Evolutionary conservation across 2,888 invertebrate genomes (phyloP).

Genomic region (Drosophila macrospina): DNA sequence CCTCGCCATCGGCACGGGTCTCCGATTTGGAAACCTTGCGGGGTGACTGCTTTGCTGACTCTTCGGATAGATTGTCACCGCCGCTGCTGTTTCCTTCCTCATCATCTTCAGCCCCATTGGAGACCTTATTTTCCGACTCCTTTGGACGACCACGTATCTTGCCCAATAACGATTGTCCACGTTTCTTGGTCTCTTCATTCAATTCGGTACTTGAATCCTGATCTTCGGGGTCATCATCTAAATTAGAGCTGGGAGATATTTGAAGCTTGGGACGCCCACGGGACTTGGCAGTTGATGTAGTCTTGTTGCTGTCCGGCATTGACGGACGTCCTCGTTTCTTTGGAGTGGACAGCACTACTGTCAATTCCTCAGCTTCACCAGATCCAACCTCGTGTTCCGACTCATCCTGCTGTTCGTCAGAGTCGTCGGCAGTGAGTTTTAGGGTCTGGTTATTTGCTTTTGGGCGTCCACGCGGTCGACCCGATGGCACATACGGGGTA

Average conservation of each 20-base stretch:
- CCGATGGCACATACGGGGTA: slow-evolving; percentile 61
- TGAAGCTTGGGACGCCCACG: slow-evolving; percentile 50
- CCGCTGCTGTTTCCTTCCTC: slow-evolving; percentile 17
- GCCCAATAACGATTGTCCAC: slow-evolving; percentile 30
- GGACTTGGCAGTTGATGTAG: slow-evolving; percentile 28
- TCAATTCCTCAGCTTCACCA: slow-evolving; percentile 13
- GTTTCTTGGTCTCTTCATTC: slow-evolving; percentile 48
- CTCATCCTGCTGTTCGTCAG: slow-evolving; percentile 26
- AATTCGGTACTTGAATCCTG: slow-evolving; percentile 35
- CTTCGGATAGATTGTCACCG: slow-evolving; percentile 18
- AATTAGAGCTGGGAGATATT: slow-evolving; percentile 4
- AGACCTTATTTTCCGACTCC: slow-evolving; percentile 12
- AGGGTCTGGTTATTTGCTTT: slow-evolving; percentile 34
- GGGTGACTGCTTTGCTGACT: slow-evolving; percentile 3
- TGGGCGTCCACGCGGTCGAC: slow-evolving; percentile 78
- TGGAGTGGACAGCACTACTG: slow-evolving; percentile 36
- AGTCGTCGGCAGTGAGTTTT: background rate
- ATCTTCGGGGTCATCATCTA: slow-evolving; percentile 31
- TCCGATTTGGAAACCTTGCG: background rate
- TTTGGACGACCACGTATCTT: slow-evolving; percentile 54
- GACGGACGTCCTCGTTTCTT: slow-evolving; percentile 69
- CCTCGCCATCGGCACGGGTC: slow-evolving; percentile 19
- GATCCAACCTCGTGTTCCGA: slow-evolving; percentile 30
- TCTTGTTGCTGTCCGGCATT: slow-evolving; percentile 1
- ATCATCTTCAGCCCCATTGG: slow-evolving; percentile 34